These are phyloP conservation scores for Drosophila cardini DNA, from an alignment of 1,140 invertebrate species.

Conservation along the genomic window DNA sequence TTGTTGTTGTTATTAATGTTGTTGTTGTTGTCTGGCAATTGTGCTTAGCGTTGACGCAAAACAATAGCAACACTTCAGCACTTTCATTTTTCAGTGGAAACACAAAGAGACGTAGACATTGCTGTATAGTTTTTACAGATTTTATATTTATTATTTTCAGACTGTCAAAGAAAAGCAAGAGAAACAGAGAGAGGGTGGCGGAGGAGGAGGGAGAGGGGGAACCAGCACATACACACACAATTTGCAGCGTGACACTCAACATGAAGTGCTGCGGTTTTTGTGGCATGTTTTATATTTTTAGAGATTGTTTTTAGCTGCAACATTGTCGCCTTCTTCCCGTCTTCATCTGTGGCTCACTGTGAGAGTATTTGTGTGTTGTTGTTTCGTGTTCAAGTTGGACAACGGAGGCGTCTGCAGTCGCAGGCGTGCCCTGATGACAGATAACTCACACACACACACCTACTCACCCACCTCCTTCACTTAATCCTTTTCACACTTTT, in stretches of 20 bases:
- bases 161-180: constrained; percentile 8
- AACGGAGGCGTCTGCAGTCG: constrained; percentile 19
- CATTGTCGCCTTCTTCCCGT: neutral
- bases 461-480: neutral
- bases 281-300: constrained; percentile 77
- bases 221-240: constrained; percentile 37
- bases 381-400: constrained; percentile 38
- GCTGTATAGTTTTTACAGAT: constrained; percentile 57
- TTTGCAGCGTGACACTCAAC: constrained; percentile 70
- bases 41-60: constrained; percentile 60
- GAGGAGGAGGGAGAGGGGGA: neutral
- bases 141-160: constrained; percentile 79
- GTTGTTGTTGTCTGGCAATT: constrained; percentile 36
- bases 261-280: constrained; percentile 76
- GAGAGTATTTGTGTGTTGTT: constrained; percentile 53
- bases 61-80: constrained; percentile 77
- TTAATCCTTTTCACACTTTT: constrained; percentile 9
- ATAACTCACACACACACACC: constrained; percentile 60
- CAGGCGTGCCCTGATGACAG: constrained; percentile 57
- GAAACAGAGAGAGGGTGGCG: neutral
- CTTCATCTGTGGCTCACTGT: neutral
- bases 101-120: constrained; percentile 29
- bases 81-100: constrained; percentile 74
- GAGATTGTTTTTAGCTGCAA: constrained; percentile 75
- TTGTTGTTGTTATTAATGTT: constrained; percentile 26